A percentile compares a stretch with the other conserved stretches of the same genome.
Conservation (phyloP, 2,113 vertebrate genomes). For the Okapia johnstoni region DNA sequence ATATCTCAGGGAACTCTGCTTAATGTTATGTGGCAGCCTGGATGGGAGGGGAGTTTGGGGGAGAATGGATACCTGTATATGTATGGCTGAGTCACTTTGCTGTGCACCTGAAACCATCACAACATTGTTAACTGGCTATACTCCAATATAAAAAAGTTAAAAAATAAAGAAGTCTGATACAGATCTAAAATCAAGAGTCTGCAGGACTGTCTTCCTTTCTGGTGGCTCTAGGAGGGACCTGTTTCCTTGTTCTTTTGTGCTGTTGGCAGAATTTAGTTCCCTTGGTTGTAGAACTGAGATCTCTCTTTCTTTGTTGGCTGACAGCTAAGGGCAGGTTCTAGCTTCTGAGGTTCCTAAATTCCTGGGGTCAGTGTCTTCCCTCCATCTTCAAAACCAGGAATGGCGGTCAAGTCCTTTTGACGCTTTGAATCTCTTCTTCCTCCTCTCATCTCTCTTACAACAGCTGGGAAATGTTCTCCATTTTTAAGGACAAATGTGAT, state of each 20-base stretch:
- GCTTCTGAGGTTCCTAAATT: not conserved
- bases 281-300: not conserved
- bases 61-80: not conserved
- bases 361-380: not conserved
- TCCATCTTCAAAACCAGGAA: not conserved
- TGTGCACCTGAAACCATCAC: not conserved
- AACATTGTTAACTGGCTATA: not conserved
- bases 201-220: not conserved
- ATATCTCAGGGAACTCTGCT: not conserved
- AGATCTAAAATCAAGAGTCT: not conserved
- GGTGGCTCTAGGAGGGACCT: not conserved
- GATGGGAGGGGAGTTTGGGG: not conserved
- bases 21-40: not conserved
- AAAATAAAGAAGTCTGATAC: not conserved
- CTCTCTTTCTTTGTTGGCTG: not conserved
- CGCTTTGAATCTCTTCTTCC: not conserved
- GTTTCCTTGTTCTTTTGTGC: not conserved
- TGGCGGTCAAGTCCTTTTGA: not conserved
- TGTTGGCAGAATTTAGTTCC: not conserved
- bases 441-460: not conserved
- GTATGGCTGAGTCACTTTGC: not conserved
- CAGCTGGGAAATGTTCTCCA: not conserved
- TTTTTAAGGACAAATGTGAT: not conserved
- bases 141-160: not conserved
- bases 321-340: not conserved